A percentile compares a stretch with the other conserved stretches of the same genome.
phyloP scores from a whole-genome alignment of 2,113 vertebrate genomes.

The Verasper variegatus region DNA sequence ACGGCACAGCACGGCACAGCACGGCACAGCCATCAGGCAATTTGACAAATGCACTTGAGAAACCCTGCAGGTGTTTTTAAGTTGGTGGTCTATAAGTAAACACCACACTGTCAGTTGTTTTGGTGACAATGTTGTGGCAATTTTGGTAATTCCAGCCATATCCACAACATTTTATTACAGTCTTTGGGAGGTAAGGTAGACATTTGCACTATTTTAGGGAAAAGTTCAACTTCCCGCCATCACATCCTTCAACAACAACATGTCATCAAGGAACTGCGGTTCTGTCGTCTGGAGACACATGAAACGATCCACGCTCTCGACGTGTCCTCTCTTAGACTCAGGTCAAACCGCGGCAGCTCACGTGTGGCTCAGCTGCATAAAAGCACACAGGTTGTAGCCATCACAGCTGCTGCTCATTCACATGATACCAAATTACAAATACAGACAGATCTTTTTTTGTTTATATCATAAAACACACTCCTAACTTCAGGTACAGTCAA shows the following conservation, averaged over 20 bases:
- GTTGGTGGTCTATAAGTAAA: neutral
- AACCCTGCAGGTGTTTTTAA: neutral
- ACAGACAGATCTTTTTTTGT: neutral
- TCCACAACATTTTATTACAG: conserved; percentile 38
- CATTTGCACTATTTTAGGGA: conserved; percentile 57
- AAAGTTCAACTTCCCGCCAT: conserved; percentile 67
- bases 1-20: too few relatives aligned
- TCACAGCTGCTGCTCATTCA: conserved; percentile 13
- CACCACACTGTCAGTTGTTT: neutral
- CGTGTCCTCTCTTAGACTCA: conserved; percentile 60
- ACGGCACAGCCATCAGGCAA: too few relatives aligned
- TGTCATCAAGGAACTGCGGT: conserved; percentile 71
- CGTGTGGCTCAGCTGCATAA: conserved; percentile 46
- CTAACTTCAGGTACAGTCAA: conserved; percentile 11
- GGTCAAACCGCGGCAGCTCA: conserved; percentile 70
- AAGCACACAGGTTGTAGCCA: neutral
- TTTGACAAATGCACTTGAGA: neutral
- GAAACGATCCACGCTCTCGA: conserved; percentile 43
- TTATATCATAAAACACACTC: conserved; percentile 10
- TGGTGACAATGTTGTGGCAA: neutral
- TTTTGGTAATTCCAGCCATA: neutral
- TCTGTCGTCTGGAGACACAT: conserved; percentile 57
- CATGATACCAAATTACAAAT: conserved; percentile 17
- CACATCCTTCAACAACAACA: conserved; percentile 40
- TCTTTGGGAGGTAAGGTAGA: conserved; percentile 31